Conservation (phyloP, 2,888 invertebrate genomes). For the Ophion obscuratus region DNA sequence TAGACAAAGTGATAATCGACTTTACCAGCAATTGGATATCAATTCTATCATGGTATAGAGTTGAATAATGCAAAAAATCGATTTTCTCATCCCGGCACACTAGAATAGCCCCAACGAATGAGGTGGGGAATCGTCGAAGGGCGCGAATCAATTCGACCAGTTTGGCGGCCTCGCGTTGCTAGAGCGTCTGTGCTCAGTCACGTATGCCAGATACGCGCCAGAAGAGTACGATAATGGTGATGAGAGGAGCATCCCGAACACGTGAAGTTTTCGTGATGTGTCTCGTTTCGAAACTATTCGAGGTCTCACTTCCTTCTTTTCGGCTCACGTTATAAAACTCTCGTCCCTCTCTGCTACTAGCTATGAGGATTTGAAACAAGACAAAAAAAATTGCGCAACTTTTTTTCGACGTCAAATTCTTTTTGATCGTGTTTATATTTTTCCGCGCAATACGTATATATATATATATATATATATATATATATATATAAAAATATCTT, state of each 20-base stretch:
- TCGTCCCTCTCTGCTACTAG: neutral
- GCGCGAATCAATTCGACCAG: neutral
- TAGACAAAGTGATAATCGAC: too few species aligned
- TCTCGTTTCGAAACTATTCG: constrained; percentile 26
- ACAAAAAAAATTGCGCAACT: too few species aligned
- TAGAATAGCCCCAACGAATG: neutral
- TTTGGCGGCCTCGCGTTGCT: neutral
- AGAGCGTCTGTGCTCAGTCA: constrained; percentile 24
- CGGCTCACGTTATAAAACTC: neutral
- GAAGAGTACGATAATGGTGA: neutral
- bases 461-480: too few species aligned
- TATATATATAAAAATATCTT: too few species aligned
- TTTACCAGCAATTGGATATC: too few species aligned
- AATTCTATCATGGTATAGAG: too few species aligned
- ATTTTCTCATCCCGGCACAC: too few species aligned
- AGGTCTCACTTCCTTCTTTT: constrained; percentile 8
- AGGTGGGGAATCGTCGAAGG: neutral
- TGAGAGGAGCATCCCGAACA: constrained; percentile 23
- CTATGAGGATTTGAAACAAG: too few species aligned
- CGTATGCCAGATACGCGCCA: constrained; percentile 21
- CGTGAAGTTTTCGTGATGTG: constrained; percentile 48
- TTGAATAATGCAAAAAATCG: too few species aligned
- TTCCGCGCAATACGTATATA: too few species aligned
- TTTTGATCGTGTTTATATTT: too few species aligned
- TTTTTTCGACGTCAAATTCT: too few species aligned